phyloP scores from a whole-genome alignment of 2,888 invertebrate genomes.

The Cryptops parisi region DNA sequence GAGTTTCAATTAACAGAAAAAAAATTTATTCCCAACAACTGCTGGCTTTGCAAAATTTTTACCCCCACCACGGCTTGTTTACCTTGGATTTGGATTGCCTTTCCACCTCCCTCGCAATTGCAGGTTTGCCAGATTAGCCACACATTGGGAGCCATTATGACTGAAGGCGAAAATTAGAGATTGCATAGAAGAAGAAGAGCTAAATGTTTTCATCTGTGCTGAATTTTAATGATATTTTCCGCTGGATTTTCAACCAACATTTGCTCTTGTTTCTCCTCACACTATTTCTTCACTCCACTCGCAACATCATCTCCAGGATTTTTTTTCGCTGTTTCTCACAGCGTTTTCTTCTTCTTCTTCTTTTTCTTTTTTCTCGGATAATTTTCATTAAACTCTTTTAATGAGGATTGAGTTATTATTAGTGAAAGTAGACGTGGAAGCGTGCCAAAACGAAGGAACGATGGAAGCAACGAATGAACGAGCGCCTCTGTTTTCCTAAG shows the following conservation, averaged over 20 bases:
- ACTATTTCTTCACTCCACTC: neutral
- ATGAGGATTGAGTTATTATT: slow-evolving; percentile 15
- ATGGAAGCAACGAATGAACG: no score
- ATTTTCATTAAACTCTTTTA: slow-evolving; percentile 15
- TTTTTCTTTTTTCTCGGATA: no score
- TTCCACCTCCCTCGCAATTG: no score
- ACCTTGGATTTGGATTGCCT: slow-evolving; percentile 6
- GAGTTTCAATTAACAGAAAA: no score
- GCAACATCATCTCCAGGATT: neutral
- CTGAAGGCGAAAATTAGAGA: slow-evolving; percentile 10
- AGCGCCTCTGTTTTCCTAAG: neutral
- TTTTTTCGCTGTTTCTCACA: slow-evolving; percentile 4
- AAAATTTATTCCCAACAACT: no score
- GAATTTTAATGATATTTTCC: slow-evolving; percentile 15
- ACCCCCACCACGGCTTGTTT: no score
- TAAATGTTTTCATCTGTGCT: slow-evolving; percentile 15
- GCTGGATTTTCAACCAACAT: slow-evolving; percentile 9
- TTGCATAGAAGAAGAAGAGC: slow-evolving; percentile 1
- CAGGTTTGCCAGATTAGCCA: slow-evolving; percentile 11
- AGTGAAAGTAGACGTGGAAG: slow-evolving; percentile 5
- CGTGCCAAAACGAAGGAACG: no score
- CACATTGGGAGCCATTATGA: slow-evolving; percentile 8
- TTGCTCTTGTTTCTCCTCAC: neutral
- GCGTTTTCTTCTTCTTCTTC: no score
- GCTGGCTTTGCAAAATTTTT: no score